phyloP scores from a whole-genome alignment of 2,113 vertebrate species.

The Rhinogobius similis region DNA sequence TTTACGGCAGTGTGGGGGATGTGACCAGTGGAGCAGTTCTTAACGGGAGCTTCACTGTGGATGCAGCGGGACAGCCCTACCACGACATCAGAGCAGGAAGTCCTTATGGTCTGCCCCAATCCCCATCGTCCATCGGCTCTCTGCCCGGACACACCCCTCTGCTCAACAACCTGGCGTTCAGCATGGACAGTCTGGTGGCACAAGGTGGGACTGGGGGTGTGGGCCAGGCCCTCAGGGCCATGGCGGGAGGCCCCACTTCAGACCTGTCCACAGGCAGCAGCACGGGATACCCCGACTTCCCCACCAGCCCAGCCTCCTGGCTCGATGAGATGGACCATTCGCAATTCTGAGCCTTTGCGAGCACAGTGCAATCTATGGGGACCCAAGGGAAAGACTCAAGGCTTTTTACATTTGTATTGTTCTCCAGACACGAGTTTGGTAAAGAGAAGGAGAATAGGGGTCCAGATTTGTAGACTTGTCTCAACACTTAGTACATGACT shows the following conservation, averaged over 20 bases:
- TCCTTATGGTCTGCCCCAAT: slow-evolving; percentile 93
- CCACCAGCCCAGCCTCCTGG: slow-evolving; percentile 98
- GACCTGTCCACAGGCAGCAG: slow-evolving; percentile 98
- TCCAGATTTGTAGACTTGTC: slow-evolving; percentile 22
- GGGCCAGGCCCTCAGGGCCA: slow-evolving; percentile 90
- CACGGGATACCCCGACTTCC: slow-evolving; percentile 98
- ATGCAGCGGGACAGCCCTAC: slow-evolving; percentile 88
- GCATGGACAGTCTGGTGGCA: slow-evolving; percentile 88
- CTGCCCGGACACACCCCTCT: slow-evolving; percentile 91
- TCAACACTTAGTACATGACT: slow-evolving; percentile 24
- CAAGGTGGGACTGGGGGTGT: slow-evolving; percentile 85
- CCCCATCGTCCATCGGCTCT: slow-evolving; percentile 93
- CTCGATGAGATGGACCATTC: slow-evolving; percentile 99
- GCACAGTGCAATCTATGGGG: slow-evolving; percentile 11
- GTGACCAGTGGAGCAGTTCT: slow-evolving; percentile 83
- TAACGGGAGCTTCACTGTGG: slow-evolving; percentile 90
- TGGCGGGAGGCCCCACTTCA: slow-evolving; percentile 93
- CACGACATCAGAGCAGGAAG: slow-evolving; percentile 92
- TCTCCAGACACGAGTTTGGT: slow-evolving; percentile 45
- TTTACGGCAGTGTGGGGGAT: slow-evolving; percentile 88
- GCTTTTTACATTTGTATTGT: slow-evolving; percentile 61
- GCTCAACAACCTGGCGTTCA: slow-evolving; percentile 91
- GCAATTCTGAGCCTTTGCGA: slow-evolving; percentile 85
- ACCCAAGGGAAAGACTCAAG: slow-evolving; percentile 33
- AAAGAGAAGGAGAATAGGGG: slow-evolving; percentile 38